phyloP scores from a whole-genome alignment of 2,797 vertebrate species.

The Crocidura indochinensis region DNA sequence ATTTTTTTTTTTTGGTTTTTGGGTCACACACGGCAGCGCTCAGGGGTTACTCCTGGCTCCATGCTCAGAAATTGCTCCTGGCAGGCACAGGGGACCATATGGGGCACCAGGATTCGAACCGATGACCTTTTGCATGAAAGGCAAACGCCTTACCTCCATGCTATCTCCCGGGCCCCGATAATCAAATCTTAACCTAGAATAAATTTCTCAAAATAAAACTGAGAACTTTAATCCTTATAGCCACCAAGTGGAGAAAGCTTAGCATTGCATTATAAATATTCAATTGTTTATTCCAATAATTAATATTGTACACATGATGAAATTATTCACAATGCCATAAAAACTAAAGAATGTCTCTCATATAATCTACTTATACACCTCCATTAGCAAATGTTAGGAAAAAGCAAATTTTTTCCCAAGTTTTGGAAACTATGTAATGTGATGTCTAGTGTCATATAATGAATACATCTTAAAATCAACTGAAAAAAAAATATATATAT shows the following conservation, averaged over 20 bases:
- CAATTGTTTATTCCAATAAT: background rate
- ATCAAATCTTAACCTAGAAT: conserved; percentile 62
- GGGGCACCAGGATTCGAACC: too few species aligned
- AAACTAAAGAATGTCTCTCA: conserved; percentile 3
- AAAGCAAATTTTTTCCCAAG: background rate
- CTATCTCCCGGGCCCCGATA: too few species aligned
- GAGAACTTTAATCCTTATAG: conserved; percentile 69
- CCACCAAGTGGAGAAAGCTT: conserved; percentile 77
- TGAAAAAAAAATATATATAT: conserved; percentile 60
- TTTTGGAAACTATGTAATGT: background rate
- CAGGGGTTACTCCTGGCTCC: too few species aligned
- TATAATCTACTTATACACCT: background rate
- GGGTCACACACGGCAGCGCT: too few species aligned
- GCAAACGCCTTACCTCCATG: too few species aligned
- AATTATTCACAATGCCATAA: background rate
- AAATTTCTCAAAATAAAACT: conserved; percentile 57
- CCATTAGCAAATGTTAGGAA: conserved; percentile 7
- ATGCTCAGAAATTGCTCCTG: too few species aligned
- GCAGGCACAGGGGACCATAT: too few species aligned
- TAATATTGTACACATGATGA: background rate
- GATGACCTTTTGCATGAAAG: too few species aligned
- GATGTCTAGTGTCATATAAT: conserved; percentile 27
- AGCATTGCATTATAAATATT: conserved; percentile 54
- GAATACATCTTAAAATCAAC: conserved; percentile 23
- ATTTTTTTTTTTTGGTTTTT: too few species aligned